Base-by-base conservation (phyloP, 2,888 invertebrate species). In the Periphyllus acericola region DNA sequence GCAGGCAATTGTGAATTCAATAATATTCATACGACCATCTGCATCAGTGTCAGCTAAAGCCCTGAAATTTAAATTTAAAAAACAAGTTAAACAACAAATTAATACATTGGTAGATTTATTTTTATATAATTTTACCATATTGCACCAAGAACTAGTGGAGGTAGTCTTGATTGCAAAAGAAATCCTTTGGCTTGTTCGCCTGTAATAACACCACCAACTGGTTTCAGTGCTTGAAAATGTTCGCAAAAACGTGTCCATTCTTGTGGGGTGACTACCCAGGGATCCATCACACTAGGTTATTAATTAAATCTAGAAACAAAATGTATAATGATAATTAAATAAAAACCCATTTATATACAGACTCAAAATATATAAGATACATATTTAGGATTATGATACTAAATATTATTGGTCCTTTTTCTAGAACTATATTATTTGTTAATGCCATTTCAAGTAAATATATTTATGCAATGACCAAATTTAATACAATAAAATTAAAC, bases 1-100 rank as follows among this genome's bases (percentile, higher is more conserved):
- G 93, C 99, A 99, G 81, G 99, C 99, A 90, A 99, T 97, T 90
- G 98, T 98, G 92, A 99, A 99, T 92, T 99, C 99, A 91, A 96
- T 95, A 85, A 98, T 94, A 91, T 99, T 97, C 94, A 99, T 95
- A 92, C 97, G 97, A 0, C 99, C 99, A 93, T 99, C 99, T 29
- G 96, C 95, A 92, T 99, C 97, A 78, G 98, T 96, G 92, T 99
- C 99, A 0, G 99, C 97, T 79, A 99, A 92, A 21, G 94, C 94
- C 97, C 97, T 94, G 92, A 91, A 91, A 90, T 89, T 89, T 89
- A 89, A 90, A 55, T 90, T 89, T 32, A 66, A 71, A 52, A 72
- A 29, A 85, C 11, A 76, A 55, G 0, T 29, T n/a, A n/a, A 89
- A 80, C 74, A 82, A 75, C 84, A 60, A 78, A 78, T 52, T 14